Evolutionary conservation across 2,113 vertebrate genomes (phyloP).

Genomic region (Bubo scandiacus): DNA sequence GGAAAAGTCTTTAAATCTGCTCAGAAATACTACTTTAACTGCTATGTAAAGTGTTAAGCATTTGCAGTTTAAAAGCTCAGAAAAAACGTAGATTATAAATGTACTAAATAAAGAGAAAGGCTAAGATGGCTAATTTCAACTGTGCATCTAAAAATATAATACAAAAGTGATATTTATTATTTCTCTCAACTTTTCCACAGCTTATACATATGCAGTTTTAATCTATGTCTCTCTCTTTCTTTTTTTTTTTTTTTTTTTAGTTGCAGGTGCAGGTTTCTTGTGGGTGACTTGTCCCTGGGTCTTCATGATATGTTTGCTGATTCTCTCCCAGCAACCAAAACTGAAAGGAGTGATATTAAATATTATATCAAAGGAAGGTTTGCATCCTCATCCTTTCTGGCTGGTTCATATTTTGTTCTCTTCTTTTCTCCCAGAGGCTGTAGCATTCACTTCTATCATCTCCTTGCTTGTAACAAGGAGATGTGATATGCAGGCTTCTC

Average conservation of each 20-base stretch:
- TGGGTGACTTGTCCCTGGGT: background rate
- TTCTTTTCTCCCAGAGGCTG: background rate
- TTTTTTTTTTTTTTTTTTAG: background rate
- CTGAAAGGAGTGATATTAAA: background rate
- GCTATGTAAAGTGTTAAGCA: background rate
- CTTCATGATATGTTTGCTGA: background rate
- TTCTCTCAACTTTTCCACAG: background rate
- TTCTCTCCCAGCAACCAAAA: background rate
- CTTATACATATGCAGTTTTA: background rate
- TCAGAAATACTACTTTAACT: background rate
- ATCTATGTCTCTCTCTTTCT: background rate
- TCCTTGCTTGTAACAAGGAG: background rate
- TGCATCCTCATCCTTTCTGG: background rate
- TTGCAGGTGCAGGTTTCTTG: background rate
- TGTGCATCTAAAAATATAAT: background rate
- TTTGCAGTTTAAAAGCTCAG: background rate
- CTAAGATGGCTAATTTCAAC: background rate
- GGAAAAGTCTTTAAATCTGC: background rate
- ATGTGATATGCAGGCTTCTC: background rate
- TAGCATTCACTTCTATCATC: background rate
- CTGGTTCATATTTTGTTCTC: background rate
- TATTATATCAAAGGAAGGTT: conserved; percentile 10
- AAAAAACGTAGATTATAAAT: background rate
- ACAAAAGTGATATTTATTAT: background rate
- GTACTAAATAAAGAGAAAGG: background rate